Evolutionary conservation across 2,113 vertebrate genomes (phyloP), one percentile per base, ranked within the genome.

Genomic region (Tympanuchus pallidicinctus): DNA sequence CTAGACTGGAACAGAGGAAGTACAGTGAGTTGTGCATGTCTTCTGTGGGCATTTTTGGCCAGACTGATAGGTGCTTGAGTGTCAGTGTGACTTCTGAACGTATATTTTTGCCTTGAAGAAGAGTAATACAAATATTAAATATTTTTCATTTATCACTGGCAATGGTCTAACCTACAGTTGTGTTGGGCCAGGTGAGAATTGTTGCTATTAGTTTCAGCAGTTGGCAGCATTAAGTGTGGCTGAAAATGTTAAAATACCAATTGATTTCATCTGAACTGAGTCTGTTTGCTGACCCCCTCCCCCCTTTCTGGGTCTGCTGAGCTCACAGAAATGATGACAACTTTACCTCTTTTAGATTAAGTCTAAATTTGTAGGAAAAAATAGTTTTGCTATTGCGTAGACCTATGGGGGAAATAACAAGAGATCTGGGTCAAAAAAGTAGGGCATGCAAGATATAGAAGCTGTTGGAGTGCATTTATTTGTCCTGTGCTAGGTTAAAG

Each of bases 381-480:
- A 54, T 89, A 93, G 54, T 96, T 94, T 92, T 82, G 78, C 54
- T 88, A 34, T 63, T 90, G 30, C 76, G 28, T 57, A 66, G 88
- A 91, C 78, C 80, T 93, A 1, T 88, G 90, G 88, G 91, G 92
- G 64, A 69, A 63, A 89, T 76, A 81, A 85, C 34, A 66, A 69
- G 95, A 90, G 86, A 94, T 96, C 92, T 95, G 93, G 90, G 95
- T 94, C 93, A 95, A 79, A 90, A 92, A 94, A 95, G 85, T 96
- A 95, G 94, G 91, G 63, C 92, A 3, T 82, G 66, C 38, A 78
- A 84, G 92, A 90, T 96, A 86, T 87, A 94, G 92, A 89, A 86
- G 63, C 85, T 89, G 82, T 94, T 84, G 80, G 88, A 94, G 90
- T 92, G 88, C 93, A 85, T 94, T 96, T 96, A 89, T 94, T 96